Evolutionary conservation across 2,888 invertebrate species (phyloP), one percentile per base, ranked within the genome.

Genomic region (Phengaris arion): DNA sequence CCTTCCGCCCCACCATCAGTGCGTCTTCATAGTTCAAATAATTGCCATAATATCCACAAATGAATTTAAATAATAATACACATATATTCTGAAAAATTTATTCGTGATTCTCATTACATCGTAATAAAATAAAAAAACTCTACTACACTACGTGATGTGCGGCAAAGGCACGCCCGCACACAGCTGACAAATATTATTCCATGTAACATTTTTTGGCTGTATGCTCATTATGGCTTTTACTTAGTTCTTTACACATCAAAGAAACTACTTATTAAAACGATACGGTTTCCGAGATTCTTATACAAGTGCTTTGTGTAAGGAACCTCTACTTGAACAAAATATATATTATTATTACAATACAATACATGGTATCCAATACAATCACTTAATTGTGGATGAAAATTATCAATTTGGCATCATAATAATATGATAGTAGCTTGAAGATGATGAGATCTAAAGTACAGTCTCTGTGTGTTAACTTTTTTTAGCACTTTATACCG

Each of bases 81-180:
- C 57, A 59, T 12, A 22, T 79, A 78, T 89, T 87, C 86, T 89
- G 87, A 81, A 91, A 90, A 92, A 88, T 89, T 88, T 92, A 92
- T 91, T 92, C 84, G 89, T 92, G 92, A 90, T 89, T 81, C 82
- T 77, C 79, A 48, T 57, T 52, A 22, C 74, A 80, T 84, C 87
- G 86, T 92, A 91, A 81, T 91, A 91, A 92, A 91, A 91, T 91
- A 91, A 91, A 22, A 35, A 86, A 87, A 85, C 84, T 89, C 87
- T 91, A 88, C 85, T 83, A 86, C 86, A 80, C 89, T 88, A 89
- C 83, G 88, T 87, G 87, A 84, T 84, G 86, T 85, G 82, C 83
- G 78, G 76, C 79, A 81, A 81, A 83, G 83, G 81, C 83, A 81
- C 81, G 77, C 81, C 77, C 75, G 69, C 76, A 45, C 74, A 75